Evolutionary conservation across 2,888 invertebrate genomes (phyloP), one percentile per base, ranked within the genome.

Genomic region (Aphidius colemani): DNA sequence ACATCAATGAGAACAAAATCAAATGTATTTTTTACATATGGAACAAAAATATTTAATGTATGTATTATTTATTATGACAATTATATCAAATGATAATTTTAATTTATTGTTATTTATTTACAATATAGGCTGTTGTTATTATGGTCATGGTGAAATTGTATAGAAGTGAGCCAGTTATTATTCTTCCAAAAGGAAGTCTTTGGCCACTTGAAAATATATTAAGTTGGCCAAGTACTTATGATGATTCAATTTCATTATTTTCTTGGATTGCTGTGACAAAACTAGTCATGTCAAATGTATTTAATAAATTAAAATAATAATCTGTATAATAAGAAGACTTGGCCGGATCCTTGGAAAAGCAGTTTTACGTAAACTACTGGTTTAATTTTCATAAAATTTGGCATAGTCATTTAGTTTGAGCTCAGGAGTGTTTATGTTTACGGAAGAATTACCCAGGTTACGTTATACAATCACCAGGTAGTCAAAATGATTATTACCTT

Each of bases 211-310:
- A 76, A 50, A 64, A 64, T 59, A 40, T 80, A 39, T 63, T 81
- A n/a, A 77, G 77, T 55, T 82, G 80, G 80, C 80, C 81, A 11
- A 71, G 74, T 51, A 50, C 67, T 40, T 67, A 74, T 6, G 71
- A 74, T 43, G 74, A 74, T 68, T 74, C 76, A 6, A 77, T 81
- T 66, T 81, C 81, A 56, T 68, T 81, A 39, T 49, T 74, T n/a
- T 67, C 67, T 45, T 81, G 81, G 81, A 65, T 76, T 50, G 44
- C 76, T 30, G 63, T 75, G 9, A 64, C 70, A 41, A 76, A 70
- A 67, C 44, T 75, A 44, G 76, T 73, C 45, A 66, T 69, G 7
- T 68, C 69, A 65, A 63, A 49, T 63, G 10, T 46, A 58, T 44
- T 18, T 72, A 30, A 5, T 30, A 30, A 30, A 30, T 18, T 2